Percentiles rank a stretch among this genome's conserved stretches.
Evolutionary conservation across 2,797 vertebrate species (phyloP).

Genomic region (Dipus sagitta): DNA sequence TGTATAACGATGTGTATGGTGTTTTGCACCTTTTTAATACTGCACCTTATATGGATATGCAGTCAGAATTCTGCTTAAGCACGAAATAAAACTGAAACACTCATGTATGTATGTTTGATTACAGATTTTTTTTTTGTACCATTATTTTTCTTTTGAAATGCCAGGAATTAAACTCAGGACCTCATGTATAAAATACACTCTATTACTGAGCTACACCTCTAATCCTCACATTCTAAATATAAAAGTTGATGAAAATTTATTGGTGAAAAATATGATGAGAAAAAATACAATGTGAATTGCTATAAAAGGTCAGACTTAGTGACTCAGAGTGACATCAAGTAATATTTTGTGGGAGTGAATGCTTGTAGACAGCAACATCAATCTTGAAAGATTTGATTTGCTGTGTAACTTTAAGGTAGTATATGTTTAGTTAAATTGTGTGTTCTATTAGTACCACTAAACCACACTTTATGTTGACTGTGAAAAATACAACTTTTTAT

Average conservation of each 20-base stretch:
- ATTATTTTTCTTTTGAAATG: not conserved
- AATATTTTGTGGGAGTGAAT: not conserved
- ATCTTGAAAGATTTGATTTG: not conserved
- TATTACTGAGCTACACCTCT: not conserved
- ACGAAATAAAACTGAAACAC: slow-evolving; percentile 72
- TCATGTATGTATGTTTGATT: not conserved
- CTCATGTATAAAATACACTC: not conserved
- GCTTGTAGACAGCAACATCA: not conserved
- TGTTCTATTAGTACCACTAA: not conserved
- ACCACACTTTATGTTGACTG: not conserved
- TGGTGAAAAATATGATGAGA: not conserved
- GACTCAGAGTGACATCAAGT: not conserved
- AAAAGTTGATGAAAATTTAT: not conserved
- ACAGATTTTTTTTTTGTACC: not conserved
- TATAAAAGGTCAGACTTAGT: not conserved
- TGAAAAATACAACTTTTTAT: not conserved
- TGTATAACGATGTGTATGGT: slow-evolving; percentile 1
- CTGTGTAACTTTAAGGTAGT: not conserved
- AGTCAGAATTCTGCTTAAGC: not conserved
- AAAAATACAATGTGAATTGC: not conserved
- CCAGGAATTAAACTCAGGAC: not conserved
- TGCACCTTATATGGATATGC: not conserved
- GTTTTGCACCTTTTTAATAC: not conserved
- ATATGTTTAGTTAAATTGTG: not conserved
- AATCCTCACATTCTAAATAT: not conserved